Percentiles rank a stretch among this genome's conserved stretches.
phyloP scores from a whole-genome alignment of 2,888 invertebrate genomes.

The Zonitis immaculata region DNA sequence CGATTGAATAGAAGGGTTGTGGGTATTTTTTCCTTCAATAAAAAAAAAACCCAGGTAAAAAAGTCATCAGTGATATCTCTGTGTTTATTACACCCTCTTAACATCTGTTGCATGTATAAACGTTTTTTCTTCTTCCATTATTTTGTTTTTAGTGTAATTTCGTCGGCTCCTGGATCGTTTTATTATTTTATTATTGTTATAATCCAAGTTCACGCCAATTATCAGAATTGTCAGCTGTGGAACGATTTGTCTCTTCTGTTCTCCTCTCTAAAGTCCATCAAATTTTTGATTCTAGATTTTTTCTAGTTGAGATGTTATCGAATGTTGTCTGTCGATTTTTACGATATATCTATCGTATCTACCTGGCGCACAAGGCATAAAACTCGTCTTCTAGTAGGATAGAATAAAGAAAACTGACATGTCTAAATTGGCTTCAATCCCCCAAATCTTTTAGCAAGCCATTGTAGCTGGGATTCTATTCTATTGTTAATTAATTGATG shows the following conservation, averaged over 20 bases:
- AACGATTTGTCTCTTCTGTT: slow-evolving; percentile 10
- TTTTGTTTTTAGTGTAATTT: not conserved
- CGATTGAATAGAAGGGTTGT: not conserved
- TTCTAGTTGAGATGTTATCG: slow-evolving; percentile 19
- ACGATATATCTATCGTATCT: slow-evolving; percentile 18
- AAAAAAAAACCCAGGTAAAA: not conserved
- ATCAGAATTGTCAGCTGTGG: slow-evolving; percentile 39
- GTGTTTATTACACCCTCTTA: not conserved
- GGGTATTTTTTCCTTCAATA: too few species aligned
- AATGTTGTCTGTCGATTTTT: slow-evolving; percentile 18
- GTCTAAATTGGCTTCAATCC: slow-evolving; percentile 37
- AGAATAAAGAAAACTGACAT: slow-evolving; percentile 28
- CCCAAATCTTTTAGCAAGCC: slow-evolving; percentile 30
- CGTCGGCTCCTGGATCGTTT: slow-evolving; percentile 14
- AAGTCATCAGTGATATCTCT: not conserved
- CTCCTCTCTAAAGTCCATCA: not conserved
- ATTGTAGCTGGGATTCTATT: slow-evolving; percentile 29
- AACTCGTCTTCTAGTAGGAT: slow-evolving; percentile 3
- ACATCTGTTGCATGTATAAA: slow-evolving; percentile 21
- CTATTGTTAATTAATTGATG: slow-evolving; percentile 36
- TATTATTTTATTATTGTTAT: slow-evolving; percentile 29
- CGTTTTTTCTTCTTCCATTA: slow-evolving; percentile 9
- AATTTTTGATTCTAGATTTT: not conserved
- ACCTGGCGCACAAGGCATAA: slow-evolving; percentile 17
- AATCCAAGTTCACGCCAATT: slow-evolving; percentile 39